phyloP scores from a whole-genome alignment of 2,888 invertebrate genomes.

The Resseliella maxima region DNA sequence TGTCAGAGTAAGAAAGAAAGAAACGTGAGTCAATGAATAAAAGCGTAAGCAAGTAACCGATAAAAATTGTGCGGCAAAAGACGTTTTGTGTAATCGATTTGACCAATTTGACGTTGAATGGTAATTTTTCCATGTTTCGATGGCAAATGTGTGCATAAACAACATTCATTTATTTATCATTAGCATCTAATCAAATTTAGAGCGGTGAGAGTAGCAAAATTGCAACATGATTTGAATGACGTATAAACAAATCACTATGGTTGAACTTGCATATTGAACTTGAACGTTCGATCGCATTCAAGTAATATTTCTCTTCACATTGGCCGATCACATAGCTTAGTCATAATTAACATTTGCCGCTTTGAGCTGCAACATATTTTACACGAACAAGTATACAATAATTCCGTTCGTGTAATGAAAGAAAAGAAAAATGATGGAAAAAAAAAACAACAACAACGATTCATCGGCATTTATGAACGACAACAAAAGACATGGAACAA shows the following conservation, averaged over 20 bases:
- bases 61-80: neutral
- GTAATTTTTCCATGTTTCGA: neutral
- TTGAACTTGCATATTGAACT: slow-evolving; percentile 44
- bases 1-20: too few species aligned
- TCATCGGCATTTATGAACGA: neutral
- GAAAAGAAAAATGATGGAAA: neutral
- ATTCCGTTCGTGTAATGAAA: neutral
- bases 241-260: neutral
- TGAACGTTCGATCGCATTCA: neutral
- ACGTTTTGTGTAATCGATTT: neutral
- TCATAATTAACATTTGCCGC: neutral
- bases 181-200: slow-evolving; percentile 29
- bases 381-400: neutral
- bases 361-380: neutral
- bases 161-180: slow-evolving; percentile 8
- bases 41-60: neutral
- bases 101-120: neutral
- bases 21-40: neutral
- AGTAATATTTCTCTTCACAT: neutral
- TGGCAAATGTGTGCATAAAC: neutral
- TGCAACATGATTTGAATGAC: neutral
- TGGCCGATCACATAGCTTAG: neutral
- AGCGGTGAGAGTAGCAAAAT: neutral
- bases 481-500: slow-evolving; percentile 16
- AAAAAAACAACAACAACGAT: neutral